Percentiles rank a stretch among this genome's conserved stretches.
Evolutionary conservation across 2,797 vertebrate species (phyloP).

Genomic region (Acrossocheilus fasciatus): DNA sequence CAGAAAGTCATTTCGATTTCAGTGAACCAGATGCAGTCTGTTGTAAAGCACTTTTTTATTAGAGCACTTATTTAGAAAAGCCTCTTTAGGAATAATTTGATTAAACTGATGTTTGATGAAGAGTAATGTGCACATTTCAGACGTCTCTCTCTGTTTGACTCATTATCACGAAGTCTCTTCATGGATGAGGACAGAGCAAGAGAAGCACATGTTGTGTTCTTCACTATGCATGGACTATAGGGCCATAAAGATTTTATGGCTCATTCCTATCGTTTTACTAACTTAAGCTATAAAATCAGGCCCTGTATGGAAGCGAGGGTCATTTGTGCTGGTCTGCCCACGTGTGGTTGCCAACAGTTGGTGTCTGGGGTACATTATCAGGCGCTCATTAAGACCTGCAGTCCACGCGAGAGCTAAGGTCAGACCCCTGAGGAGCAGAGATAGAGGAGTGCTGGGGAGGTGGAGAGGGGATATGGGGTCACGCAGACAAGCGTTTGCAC

Average conservation of each 20-base stretch:
- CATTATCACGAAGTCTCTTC: background rate
- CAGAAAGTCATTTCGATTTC: background rate
- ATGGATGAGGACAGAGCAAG: slow-evolving; percentile 45
- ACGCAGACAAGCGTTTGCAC: slow-evolving; percentile 5
- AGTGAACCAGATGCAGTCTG: background rate
- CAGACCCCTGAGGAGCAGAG: slow-evolving; percentile 27
- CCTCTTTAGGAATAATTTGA: slow-evolving; percentile 2
- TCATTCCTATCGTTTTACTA: slow-evolving; percentile 74
- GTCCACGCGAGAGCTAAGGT: slow-evolving; percentile 37
- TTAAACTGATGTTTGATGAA: slow-evolving; percentile 21
- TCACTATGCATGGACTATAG: slow-evolving; percentile 57
- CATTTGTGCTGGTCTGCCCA: slow-evolving; percentile 53
- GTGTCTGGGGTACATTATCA: slow-evolving; percentile 59
- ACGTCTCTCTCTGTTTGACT: background rate
- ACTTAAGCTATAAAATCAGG: slow-evolving; percentile 63
- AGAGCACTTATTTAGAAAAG: background rate
- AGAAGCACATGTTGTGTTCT: slow-evolving; percentile 67
- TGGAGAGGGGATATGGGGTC: slow-evolving; percentile 30
- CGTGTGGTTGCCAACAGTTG: slow-evolving; percentile 49
- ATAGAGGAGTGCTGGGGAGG: slow-evolving; percentile 11
- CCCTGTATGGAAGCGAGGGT: slow-evolving; percentile 58
- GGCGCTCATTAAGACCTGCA: slow-evolving; percentile 54
- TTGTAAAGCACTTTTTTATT: background rate
- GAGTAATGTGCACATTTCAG: slow-evolving; percentile 18
- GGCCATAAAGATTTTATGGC: slow-evolving; percentile 70